Evolutionary conservation across 2,113 vertebrate species (phyloP).

Genomic region (Probosciger aterrimus): DNA sequence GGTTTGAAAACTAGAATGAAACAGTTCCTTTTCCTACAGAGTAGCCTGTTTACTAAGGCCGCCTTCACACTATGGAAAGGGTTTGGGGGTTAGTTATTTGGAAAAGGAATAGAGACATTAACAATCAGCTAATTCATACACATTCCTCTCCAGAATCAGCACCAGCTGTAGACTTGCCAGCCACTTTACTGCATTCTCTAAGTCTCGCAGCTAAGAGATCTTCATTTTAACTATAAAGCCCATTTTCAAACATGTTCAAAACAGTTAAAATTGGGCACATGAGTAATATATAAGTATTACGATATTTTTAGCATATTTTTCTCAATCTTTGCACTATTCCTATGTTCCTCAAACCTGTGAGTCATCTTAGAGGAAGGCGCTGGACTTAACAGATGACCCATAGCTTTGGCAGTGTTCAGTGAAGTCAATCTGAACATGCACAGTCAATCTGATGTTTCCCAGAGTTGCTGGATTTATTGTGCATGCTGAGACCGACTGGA

Average conservation of each 20-base stretch:
- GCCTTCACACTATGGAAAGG: not conserved
- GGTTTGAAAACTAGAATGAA: not conserved
- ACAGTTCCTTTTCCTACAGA: not conserved
- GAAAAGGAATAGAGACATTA: not conserved
- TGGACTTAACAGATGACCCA: not conserved
- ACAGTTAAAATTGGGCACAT: not conserved
- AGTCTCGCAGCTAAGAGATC: not conserved
- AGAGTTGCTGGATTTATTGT: not conserved
- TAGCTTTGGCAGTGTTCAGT: not conserved
- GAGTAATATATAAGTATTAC: not conserved
- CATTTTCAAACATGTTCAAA: not conserved
- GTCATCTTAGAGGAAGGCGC: not conserved
- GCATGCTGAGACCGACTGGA: not conserved
- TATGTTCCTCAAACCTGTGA: not conserved
- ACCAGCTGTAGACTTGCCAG: not conserved
- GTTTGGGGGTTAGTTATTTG: not conserved
- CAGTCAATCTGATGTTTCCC: not conserved
- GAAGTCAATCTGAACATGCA: not conserved
- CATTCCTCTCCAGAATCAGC: not conserved
- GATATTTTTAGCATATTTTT: not conserved
- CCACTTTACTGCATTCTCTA: slow-evolving; percentile 18
- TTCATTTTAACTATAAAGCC: not conserved
- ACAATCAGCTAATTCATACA: not conserved
- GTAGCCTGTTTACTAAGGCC: not conserved
- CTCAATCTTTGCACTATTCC: not conserved